Conservation (phyloP, 2,888 invertebrate species). For the Polyploca ridens region DNA sequence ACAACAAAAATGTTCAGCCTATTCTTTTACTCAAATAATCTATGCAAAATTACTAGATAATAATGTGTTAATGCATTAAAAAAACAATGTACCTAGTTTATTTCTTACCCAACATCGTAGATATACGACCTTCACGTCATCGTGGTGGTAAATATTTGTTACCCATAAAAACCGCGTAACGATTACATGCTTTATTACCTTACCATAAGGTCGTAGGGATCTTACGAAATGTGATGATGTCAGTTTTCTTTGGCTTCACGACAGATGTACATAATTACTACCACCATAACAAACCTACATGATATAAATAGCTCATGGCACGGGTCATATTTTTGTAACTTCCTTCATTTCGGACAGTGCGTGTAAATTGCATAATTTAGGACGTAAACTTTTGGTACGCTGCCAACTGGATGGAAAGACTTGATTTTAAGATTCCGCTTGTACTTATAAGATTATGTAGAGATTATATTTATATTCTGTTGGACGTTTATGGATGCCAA, state of each 20-base stretch:
- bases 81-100: too few relatives aligned
- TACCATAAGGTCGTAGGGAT: not conserved
- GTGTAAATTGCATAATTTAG: too few relatives aligned
- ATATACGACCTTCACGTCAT: not conserved
- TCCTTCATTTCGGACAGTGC: not conserved
- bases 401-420: not conserved
- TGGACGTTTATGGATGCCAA: too few relatives aligned
- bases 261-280: not conserved
- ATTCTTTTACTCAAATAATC: too few relatives aligned
- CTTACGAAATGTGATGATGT: slow-evolving; percentile 9
- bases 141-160: not conserved
- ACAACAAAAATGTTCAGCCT: too few relatives aligned
- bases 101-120: not conserved
- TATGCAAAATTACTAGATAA: too few relatives aligned
- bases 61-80: too few relatives aligned
- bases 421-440: not conserved
- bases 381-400: not conserved
- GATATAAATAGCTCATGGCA: not conserved
- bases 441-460: not conserved
- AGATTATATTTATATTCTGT: too few relatives aligned
- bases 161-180: not conserved
- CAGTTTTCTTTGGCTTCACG: slow-evolving; percentile 10
- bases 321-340: slow-evolving; percentile 11
- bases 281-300: not conserved
- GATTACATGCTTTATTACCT: slow-evolving; percentile 5